These are phyloP conservation scores for Galleria mellonella DNA, from an alignment of 1,140 invertebrate genomes.

Conservation along the genomic window DNA sequence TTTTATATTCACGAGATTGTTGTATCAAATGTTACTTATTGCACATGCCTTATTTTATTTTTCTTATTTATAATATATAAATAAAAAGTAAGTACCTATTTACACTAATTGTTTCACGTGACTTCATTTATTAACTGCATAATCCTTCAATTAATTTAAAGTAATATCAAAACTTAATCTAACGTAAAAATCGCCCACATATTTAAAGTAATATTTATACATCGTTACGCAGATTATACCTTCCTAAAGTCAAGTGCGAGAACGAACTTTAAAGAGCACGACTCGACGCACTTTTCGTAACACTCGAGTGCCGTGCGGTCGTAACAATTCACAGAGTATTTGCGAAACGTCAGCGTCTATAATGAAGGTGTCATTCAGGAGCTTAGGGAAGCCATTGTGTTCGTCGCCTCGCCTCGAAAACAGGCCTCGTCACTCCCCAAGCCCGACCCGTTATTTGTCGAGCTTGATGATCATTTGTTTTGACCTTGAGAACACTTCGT, in stretches of 20 bases:
- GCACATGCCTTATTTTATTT: too few species aligned
- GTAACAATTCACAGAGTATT: conserved; percentile 25
- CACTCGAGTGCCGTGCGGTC: conserved; percentile 7
- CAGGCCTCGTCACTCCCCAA: conserved; percentile 24
- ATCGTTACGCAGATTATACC: not conserved
- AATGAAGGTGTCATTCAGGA: conserved; percentile 51
- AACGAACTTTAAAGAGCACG: conserved; percentile 8
- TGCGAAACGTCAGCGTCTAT: conserved; percentile 37
- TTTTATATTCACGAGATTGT: too few species aligned
- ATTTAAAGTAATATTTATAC: too few species aligned
- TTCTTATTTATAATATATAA: too few species aligned
- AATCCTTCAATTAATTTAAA: too few species aligned
- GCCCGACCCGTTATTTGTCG: conserved; percentile 15
- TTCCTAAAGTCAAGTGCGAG: not conserved
- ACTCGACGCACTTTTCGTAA: conserved; percentile 10
- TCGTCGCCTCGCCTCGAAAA: conserved; percentile 19
- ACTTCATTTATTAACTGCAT: too few species aligned
- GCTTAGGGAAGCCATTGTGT: conserved; percentile 34
- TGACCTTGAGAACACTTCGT: conserved; percentile 18
- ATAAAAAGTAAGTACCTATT: too few species aligned
- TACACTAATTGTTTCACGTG: too few species aligned
- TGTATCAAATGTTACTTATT: too few species aligned
- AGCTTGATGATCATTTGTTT: conserved; percentile 16
- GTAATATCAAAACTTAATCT: too few species aligned
- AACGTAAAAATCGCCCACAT: too few species aligned